Evolutionary conservation across 2,888 invertebrate species (phyloP), one percentile per base, ranked within the genome.

Genomic region (Meloe dianella): DNA sequence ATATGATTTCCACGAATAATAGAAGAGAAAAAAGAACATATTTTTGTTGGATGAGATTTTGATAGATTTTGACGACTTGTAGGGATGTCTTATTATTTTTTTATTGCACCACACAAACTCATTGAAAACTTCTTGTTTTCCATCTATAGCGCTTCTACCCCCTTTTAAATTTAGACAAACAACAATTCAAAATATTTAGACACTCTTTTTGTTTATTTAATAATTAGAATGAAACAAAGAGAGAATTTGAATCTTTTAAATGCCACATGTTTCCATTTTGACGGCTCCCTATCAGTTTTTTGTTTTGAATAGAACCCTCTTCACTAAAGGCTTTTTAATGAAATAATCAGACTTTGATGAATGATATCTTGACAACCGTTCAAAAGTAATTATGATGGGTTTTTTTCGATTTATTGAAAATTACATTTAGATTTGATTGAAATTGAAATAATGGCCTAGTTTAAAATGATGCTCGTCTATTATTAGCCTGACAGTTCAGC

Each of bases 401-500:
- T 51, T 22, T 41, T 41, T 1, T 8, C 5, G 32, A 14, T 41
- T 8, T 41, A 17, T 20, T 22, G 7, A n/a, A 20, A 47, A 20
- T n/a, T 17, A 0, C 22, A 51, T 9, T 51, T 22, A 8, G 22
- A 2, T 1, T 27, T 14, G n/a, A 54, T 54, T 14, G 14, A 14
- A 54, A 27, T 54, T n/a, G 54, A n/a, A 54, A 54, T n/a, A 54
- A 54, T 54, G 27, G 14, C 14, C 60, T 8, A 27, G 20, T 35
- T 60, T 38, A 60, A 60, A 60, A 38, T 60, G 35, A 60, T 60
- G 38, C 12, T 41, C 56, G 62, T 57, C 62, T 62, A 56, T 56
- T 54, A 38, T 27, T 38, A 20, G 9, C 5, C 29, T 32, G 54
- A 27, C 54, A 22, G 30, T 61, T 30, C 56, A 61, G 14, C 32